Evolutionary conservation across 2,113 vertebrate species (phyloP).

Genomic region (Grus americana): DNA sequence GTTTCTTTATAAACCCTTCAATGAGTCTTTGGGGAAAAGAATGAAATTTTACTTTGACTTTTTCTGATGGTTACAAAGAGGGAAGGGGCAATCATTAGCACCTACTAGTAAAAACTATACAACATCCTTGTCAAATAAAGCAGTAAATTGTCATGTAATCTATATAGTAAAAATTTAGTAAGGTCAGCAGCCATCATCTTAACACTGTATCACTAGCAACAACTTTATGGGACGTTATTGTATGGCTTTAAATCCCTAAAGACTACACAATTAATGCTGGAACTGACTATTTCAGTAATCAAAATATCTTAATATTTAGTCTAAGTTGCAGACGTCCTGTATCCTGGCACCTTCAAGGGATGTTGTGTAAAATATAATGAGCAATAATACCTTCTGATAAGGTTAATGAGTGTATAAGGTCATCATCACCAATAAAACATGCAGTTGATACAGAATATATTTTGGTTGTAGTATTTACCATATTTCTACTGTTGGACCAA

Average conservation of each 20-base stretch:
- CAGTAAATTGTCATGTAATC: background rate
- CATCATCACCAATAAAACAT: background rate
- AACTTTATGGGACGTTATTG: background rate
- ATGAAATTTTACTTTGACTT: constrained; percentile 4
- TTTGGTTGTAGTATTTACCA: background rate
- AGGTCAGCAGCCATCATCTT: background rate
- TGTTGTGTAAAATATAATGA: background rate
- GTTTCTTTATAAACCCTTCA: constrained; percentile 31
- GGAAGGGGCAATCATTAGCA: background rate
- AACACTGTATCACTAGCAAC: background rate
- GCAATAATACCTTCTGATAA: background rate
- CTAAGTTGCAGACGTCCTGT: background rate
- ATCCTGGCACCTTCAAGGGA: background rate
- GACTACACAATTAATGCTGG: background rate
- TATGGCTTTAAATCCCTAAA: background rate
- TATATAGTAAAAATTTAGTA: background rate
- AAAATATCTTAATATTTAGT: background rate
- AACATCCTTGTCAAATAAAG: background rate
- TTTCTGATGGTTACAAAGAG: background rate
- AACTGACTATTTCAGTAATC: background rate
- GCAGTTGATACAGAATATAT: background rate
- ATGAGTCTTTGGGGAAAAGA: background rate
- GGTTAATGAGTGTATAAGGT: background rate
- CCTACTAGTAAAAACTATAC: background rate
- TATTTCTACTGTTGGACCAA: background rate